Evolutionary conservation across 2,113 vertebrate genomes (phyloP), one percentile per base, ranked within the genome.

Genomic region (Orycteropus afer): DNA sequence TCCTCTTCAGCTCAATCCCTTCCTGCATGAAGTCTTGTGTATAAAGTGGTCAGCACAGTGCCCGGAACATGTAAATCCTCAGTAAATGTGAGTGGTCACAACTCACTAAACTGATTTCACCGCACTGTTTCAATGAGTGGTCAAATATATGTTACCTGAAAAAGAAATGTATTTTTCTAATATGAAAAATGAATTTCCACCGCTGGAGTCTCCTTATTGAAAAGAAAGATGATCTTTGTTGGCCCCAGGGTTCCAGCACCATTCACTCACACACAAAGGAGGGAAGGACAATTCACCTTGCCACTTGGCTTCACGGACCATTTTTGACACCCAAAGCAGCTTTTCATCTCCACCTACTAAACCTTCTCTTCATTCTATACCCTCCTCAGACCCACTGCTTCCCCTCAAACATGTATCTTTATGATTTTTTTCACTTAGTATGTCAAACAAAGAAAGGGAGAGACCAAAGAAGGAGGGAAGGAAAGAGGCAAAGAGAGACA

Each of bases 141-240:
- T n/a, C 69, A 95, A 82, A 86, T 89, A 79, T 71, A 3, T 49
- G n/a, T 78, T 22, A 71, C 51, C 45, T n/a, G 61, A 85, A 81
- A 92, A 84, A 53, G n/a, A 27, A 85, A 77, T 85, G 15, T 53
- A 29, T 71, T 90, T 81, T 94, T 87, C 65, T 67, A 76, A 71
- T 92, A 73, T 69, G n/a, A 84, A 95, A 89, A 94, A 79, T 78
- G 40, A 9, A 15, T 67, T 95, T 95, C 45, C 82, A 88, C 11
- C 59, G 67, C 59, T 88, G 78, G 42, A 92, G n/a, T 88, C 59
- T 90, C 61, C 89, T 67, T 73, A 78, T 76, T 51, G 55, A 76
- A 93, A 78, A 94, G 27, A 91, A 93, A 65, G 34, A 81, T 74
- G 53, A 23, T 77, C n/a, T 97, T 97, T 93, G 76, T 84, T 93